A percentile compares a stretch with the other conserved stretches of the same genome.
phyloP scores from a whole-genome alignment of 2,113 vertebrate genomes.

The Catagonus wagneri region DNA sequence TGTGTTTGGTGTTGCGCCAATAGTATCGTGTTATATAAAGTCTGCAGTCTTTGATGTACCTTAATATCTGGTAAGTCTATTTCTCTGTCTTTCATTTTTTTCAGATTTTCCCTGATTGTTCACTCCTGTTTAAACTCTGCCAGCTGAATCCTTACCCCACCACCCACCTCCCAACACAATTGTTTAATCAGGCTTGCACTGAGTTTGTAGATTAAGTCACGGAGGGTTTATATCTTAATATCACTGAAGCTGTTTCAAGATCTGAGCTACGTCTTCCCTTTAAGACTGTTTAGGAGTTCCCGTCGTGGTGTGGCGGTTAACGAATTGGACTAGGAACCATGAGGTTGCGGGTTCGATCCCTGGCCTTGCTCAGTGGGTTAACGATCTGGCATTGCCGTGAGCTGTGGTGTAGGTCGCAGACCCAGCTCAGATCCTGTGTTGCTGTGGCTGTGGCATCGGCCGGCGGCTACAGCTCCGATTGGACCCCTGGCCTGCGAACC shows the following conservation, averaged over 20 bases:
- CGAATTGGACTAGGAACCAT: no score
- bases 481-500: no score
- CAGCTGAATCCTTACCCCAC: neutral
- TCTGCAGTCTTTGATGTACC: neutral
- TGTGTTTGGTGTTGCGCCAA: neutral
- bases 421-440: no score
- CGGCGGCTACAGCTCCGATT: no score
- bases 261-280: neutral
- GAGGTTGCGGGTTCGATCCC: no score
- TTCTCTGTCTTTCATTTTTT: neutral
- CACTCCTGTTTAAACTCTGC: neutral
- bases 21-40: neutral
- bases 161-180: neutral
- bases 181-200: neutral
- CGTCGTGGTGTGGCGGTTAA: no score
- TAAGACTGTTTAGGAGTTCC: no score
- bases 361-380: no score
- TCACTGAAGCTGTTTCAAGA: neutral
- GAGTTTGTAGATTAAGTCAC: slow-evolving; percentile 10
- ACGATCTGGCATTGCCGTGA: no score
- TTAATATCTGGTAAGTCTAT: neutral
- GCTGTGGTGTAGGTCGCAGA: no score
- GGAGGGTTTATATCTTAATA: neutral
- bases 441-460: no score
- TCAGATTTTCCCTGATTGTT: slow-evolving; percentile 11